Evolutionary conservation across 2,888 invertebrate genomes (phyloP).

Genomic region (Trisateles emortualis): DNA sequence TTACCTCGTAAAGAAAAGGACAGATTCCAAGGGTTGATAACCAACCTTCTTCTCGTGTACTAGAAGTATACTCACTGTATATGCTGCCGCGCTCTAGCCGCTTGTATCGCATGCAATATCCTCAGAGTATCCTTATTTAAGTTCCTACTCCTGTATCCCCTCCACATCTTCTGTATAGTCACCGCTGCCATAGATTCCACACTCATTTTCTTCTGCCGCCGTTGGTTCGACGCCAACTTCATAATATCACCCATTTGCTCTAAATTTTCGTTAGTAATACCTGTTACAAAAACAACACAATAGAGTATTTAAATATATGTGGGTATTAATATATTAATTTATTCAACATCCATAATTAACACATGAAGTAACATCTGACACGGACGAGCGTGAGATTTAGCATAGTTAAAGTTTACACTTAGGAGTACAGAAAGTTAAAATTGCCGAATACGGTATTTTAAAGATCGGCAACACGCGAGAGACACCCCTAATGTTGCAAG

Average conservation of each 20-base stretch:
- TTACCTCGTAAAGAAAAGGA: no score
- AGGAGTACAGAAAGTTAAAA: no score
- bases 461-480: no score
- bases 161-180: conserved; percentile 95
- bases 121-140: conserved; percentile 89
- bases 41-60: no score
- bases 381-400: no score
- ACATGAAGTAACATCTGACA: no score
- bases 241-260: conserved; percentile 73
- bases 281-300: not conserved
- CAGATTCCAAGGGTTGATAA: no score
- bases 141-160: conserved; percentile 93
- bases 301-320: not conserved
- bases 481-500: no score
- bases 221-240: conserved; percentile 75
- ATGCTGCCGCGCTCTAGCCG: conserved; percentile 93
- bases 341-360: no score
- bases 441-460: no score
- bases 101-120: conserved; percentile 90
- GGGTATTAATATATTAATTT: no score
- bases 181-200: conserved; percentile 88
- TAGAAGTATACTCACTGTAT: conserved; percentile 88
- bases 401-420: no score
- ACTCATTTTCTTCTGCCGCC: conserved; percentile 76
- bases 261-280: conserved; percentile 23